Evolutionary conservation across 2,888 invertebrate species (phyloP).

Genomic region (Ormyrus thymus): DNA sequence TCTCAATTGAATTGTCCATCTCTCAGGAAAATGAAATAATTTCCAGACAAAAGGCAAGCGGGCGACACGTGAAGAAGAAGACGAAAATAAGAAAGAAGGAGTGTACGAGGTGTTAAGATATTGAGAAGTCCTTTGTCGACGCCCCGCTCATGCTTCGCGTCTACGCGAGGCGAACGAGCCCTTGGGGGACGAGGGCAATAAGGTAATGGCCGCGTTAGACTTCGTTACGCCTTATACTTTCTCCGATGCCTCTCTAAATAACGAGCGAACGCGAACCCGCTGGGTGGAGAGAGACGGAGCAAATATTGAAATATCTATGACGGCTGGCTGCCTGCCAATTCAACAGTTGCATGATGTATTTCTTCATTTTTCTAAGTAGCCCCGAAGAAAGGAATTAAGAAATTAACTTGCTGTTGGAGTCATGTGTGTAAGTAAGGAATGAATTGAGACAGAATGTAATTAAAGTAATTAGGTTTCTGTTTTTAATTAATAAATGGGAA

Average conservation of each 20-base stretch:
- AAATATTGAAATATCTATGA: constrained; percentile 52
- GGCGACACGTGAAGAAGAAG: too few relatives aligned
- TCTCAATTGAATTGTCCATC: too few relatives aligned
- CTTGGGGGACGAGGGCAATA: constrained; percentile 46
- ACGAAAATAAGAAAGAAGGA: background rate
- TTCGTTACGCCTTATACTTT: constrained; percentile 44
- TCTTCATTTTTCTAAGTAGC: constrained; percentile 52
- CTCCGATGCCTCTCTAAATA: constrained; percentile 44
- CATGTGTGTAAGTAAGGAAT: background rate
- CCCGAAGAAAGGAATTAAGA: constrained; percentile 26
- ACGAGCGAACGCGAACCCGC: constrained; percentile 4
- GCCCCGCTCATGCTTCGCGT: background rate
- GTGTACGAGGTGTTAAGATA: constrained; percentile 26
- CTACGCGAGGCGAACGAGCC: constrained; percentile 32
- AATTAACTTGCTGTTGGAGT: constrained; percentile 16
- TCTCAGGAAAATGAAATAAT: too few relatives aligned
- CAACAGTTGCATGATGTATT: constrained; percentile 43
- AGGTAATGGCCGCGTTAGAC: constrained; percentile 47
- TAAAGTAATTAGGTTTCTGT: background rate
- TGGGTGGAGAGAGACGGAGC: background rate
- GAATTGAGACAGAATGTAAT: background rate
- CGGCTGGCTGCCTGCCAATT: constrained; percentile 14
- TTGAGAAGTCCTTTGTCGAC: constrained; percentile 38
- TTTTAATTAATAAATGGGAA: too few relatives aligned
- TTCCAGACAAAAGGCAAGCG: too few relatives aligned